Percentiles rank a stretch among this genome's conserved stretches.
Evolutionary conservation across 2,797 vertebrate genomes (phyloP).

Genomic region (Lithobates pipiens): DNA sequence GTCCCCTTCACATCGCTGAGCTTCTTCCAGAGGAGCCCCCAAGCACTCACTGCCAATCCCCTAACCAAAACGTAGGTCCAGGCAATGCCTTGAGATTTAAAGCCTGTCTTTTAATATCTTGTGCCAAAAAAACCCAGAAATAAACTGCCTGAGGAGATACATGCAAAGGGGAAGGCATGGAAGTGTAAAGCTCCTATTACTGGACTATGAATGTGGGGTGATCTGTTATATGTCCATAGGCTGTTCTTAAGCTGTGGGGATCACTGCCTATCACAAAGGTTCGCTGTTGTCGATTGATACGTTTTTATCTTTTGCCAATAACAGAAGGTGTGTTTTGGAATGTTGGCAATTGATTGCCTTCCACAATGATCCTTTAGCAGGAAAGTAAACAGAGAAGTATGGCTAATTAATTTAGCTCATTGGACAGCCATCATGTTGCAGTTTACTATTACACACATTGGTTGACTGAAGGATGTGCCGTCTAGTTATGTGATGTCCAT

Average conservation of each 20-base stretch:
- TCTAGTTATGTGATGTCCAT: constrained; percentile 38
- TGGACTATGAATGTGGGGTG: not conserved
- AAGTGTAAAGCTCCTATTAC: not conserved
- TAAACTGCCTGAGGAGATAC: constrained; percentile 25
- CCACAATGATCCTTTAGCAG: constrained; percentile 12
- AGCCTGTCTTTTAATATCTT: constrained; percentile 42
- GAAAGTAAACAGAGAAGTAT: not conserved
- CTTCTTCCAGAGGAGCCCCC: constrained; percentile 49
- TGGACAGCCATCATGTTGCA: constrained; percentile 22
- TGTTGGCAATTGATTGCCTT: constrained; percentile 26
- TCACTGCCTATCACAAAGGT: constrained; percentile 17
- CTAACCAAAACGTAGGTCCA: constrained; percentile 41
- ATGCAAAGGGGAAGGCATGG: constrained; percentile 20
- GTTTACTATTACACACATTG: constrained; percentile 15
- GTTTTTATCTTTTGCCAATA: constrained; percentile 24
- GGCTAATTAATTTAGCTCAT: not conserved
- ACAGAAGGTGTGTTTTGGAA: not conserved
- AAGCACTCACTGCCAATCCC: constrained; percentile 59
- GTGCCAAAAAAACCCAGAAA: constrained; percentile 52
- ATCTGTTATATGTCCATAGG: constrained; percentile 27
- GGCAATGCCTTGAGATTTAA: constrained; percentile 27
- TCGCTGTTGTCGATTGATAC: not conserved
- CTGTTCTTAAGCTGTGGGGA: constrained; percentile 10
- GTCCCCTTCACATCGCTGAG: constrained; percentile 36
- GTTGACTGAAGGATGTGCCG: constrained; percentile 17